A percentile compares a stretch with the other conserved stretches of the same genome.
Conservation (phyloP, 2,888 invertebrate species). For the Platypus cylindrus region DNA sequence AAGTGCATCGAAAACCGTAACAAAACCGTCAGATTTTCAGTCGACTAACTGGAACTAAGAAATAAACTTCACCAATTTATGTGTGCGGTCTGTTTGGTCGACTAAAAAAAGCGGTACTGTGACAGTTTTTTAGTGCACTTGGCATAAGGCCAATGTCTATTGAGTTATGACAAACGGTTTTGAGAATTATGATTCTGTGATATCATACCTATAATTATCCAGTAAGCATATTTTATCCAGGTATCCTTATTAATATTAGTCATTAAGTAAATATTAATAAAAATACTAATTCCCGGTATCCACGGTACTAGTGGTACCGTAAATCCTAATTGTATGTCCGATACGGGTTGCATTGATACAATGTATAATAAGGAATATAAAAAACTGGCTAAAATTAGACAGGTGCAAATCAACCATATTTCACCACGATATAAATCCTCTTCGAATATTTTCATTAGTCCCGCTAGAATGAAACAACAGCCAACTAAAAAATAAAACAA, state of each 20-base stretch:
- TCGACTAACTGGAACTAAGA: too few relatives aligned
- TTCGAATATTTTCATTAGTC: slow-evolving; percentile 28
- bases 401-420: slow-evolving; percentile 28
- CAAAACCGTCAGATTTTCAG: too few relatives aligned
- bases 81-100: too few relatives aligned
- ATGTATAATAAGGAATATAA: slow-evolving; percentile 37
- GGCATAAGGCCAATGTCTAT: too few relatives aligned
- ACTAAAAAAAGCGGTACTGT: too few relatives aligned
- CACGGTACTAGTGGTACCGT: slow-evolving; percentile 69
- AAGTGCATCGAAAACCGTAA: too few relatives aligned
- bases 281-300: slow-evolving; percentile 66
- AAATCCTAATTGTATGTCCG: slow-evolving; percentile 48
- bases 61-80: too few relatives aligned
- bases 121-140: too few relatives aligned
- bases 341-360: slow-evolving; percentile 50
- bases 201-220: slow-evolving; percentile 67
- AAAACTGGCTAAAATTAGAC: slow-evolving; percentile 24
- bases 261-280: slow-evolving; percentile 79
- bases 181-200: too few relatives aligned
- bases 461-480: slow-evolving; percentile 28
- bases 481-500: slow-evolving; percentile 23
- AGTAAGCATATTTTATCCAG: slow-evolving; percentile 69
- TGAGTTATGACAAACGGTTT: too few relatives aligned
- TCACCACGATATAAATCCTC: slow-evolving; percentile 31
- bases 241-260: slow-evolving; percentile 61